A percentile compares a stretch with the other conserved stretches of the same genome.
These are phyloP conservation scores for Chaetorhynchus papuensis DNA, from an alignment of 2,113 vertebrate genomes.

Conservation along the genomic window DNA sequence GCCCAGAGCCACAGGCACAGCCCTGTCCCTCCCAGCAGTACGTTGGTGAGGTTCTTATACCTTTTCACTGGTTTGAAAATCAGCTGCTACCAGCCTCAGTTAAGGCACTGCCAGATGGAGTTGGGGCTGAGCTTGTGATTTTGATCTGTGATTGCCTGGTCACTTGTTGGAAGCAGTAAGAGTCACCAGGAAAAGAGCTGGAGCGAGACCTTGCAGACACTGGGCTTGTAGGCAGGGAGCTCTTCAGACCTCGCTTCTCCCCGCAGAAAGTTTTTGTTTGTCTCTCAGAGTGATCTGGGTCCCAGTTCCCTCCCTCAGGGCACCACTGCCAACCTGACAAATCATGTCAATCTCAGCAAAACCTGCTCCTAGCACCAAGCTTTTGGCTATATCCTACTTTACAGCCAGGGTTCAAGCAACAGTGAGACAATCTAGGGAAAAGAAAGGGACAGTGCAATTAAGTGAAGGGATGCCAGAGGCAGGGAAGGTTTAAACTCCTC, in stretches of 20 bases:
- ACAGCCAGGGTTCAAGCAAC: not conserved
- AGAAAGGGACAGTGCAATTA: not conserved
- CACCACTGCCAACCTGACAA: not conserved
- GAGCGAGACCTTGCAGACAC: not conserved
- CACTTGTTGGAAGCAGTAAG: not conserved
- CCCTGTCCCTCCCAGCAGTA: not conserved
- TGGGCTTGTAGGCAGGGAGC: not conserved
- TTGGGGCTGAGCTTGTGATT: not conserved
- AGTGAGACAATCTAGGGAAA: not conserved
- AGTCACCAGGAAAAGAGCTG: not conserved
- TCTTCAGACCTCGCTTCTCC: not conserved
- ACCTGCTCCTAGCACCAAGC: not conserved
- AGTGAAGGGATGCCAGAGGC: not conserved
- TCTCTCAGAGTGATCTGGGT: not conserved
- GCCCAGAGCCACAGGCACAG: not conserved
- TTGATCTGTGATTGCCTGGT: not conserved
- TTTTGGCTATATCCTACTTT: not conserved
- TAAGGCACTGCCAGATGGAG: not conserved
- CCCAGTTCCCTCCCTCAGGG: not conserved
- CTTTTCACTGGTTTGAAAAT: not conserved
- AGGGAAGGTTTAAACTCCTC: not conserved
- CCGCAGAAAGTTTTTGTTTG: not conserved
- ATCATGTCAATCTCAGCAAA: not conserved
- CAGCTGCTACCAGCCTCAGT: not conserved
- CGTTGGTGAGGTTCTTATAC: not conserved